Evolutionary conservation across 53 echinoderm and acorn worm species (phyloP).

Genomic region (Hippasteria phrygiana): DNA sequence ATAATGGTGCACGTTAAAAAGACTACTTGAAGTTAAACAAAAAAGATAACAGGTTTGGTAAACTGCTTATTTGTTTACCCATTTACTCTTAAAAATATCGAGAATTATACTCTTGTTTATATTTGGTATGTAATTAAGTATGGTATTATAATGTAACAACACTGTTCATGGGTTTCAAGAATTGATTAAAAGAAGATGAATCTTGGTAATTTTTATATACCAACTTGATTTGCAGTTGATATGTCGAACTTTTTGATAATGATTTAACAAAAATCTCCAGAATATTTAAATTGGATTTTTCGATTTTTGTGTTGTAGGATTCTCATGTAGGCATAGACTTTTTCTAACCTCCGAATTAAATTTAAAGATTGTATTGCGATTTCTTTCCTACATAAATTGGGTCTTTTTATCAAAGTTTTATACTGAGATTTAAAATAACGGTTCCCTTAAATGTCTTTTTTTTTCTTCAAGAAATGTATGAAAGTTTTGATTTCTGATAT

Average conservation of each 20-base stretch:
- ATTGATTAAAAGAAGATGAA: neutral
- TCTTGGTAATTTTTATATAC: constrained; percentile 13
- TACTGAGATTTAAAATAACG: neutral
- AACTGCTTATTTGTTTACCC: neutral
- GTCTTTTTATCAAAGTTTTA: neutral
- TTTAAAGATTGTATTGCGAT: neutral
- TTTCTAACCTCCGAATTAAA: neutral
- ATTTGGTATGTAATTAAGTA: constrained; percentile 9
- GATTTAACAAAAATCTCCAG: neutral
- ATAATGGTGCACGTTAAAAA: constrained; percentile 50
- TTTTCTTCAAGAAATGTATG: neutral
- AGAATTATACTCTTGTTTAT: constrained; percentile 20
- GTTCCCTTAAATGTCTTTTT: neutral
- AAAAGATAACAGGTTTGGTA: neutral
- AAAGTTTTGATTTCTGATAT: too few species aligned
- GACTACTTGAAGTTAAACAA: neutral
- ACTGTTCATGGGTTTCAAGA: neutral
- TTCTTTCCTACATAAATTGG: neutral
- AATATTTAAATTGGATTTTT: neutral
- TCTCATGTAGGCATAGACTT: constrained; percentile 5
- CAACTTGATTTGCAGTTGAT: constrained; percentile 45
- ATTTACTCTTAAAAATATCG: neutral
- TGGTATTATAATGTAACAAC: neutral
- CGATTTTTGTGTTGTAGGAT: neutral
- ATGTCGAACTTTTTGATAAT: constrained; percentile 26